phyloP scores from a whole-genome alignment of 1,140 invertebrate genomes.

The Sitodiplosis mosellana region DNA sequence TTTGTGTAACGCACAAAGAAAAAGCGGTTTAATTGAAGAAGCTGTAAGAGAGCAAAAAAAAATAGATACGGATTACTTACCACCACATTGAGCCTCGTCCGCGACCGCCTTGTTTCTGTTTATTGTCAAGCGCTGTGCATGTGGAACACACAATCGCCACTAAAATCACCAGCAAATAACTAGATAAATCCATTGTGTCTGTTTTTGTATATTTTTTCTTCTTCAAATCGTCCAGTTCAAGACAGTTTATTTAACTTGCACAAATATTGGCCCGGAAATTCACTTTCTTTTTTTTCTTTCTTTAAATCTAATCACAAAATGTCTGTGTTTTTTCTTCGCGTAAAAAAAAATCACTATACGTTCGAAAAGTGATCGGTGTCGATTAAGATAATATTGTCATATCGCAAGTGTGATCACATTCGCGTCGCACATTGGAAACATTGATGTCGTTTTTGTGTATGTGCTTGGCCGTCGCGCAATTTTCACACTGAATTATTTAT shows the following conservation, averaged over 20 bases:
- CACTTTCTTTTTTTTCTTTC: neutral
- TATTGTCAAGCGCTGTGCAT: constrained; percentile 15
- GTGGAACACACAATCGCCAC: constrained; percentile 14
- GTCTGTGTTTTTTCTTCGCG: neutral
- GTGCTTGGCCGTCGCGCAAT: too few species aligned
- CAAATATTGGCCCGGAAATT: neutral
- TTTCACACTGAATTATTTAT: too few species aligned
- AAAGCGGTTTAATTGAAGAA: neutral
- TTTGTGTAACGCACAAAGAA: neutral
- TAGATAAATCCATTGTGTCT: constrained; percentile 19
- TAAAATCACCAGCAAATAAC: constrained; percentile 16
- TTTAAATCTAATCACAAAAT: neutral
- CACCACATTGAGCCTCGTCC: constrained; percentile 26
- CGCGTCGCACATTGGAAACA: too few species aligned
- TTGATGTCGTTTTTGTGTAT: too few species aligned
- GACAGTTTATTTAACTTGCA: neutral
- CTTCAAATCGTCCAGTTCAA: neutral
- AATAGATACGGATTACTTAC: constrained; percentile 13
- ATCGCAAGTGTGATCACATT: too few species aligned
- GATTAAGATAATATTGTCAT: neutral
- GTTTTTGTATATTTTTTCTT: neutral
- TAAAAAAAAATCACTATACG: neutral
- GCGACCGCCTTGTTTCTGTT: constrained; percentile 18
- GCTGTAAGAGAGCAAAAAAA: neutral
- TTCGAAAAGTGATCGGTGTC: neutral